Evolutionary conservation across 2,888 invertebrate species (phyloP).

Genomic region (Noctua janthe): DNA sequence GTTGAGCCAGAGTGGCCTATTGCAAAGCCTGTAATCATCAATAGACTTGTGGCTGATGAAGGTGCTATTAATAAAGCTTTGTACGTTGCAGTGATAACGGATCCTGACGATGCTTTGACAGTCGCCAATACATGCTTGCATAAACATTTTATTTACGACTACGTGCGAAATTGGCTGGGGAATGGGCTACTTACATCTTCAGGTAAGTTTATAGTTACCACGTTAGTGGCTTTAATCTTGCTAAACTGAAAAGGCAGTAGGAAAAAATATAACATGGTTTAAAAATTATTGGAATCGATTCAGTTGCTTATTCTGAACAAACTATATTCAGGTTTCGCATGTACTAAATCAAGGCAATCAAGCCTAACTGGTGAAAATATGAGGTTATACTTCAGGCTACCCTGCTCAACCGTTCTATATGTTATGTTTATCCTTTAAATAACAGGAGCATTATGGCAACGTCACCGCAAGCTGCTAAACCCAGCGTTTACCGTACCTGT

Average conservation of each 20-base stretch:
- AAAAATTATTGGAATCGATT: too few relatives aligned
- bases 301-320: too few relatives aligned
- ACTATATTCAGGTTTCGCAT: too few relatives aligned
- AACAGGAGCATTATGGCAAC: conserved; percentile 69
- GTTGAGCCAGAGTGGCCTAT: neutral
- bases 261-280: too few relatives aligned
- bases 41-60: too few relatives aligned
- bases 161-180: conserved; percentile 66
- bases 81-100: conserved; percentile 64
- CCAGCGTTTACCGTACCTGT: conserved; percentile 72
- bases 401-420: neutral
- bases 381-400: neutral
- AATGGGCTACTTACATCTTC: conserved; percentile 65
- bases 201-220: conserved; percentile 21
- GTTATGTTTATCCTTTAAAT: neutral
- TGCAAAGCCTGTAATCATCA: neutral
- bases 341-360: too few relatives aligned
- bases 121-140: conserved; percentile 64
- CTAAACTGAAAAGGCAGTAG: neutral
- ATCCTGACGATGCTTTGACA: conserved; percentile 68
- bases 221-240: too few relatives aligned
- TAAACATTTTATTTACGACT: conserved; percentile 66
- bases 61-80: neutral
- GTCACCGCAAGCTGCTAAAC: conserved; percentile 69
- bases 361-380: neutral